Evolutionary conservation across 2,113 vertebrate species (phyloP).

Genomic region (Thunnus thynnus): DNA sequence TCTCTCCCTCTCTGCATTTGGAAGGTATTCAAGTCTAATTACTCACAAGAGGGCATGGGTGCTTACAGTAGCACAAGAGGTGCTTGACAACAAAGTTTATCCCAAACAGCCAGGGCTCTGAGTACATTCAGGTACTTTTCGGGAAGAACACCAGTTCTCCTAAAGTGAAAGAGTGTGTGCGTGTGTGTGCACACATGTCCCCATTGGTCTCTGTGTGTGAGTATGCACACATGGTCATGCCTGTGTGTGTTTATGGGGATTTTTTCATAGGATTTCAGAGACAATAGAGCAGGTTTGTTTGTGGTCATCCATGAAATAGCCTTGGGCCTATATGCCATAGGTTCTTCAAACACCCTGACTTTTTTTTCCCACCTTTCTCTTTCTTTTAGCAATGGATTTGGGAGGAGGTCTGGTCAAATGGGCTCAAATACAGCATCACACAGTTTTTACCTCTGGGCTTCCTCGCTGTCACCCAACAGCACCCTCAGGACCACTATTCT

Average conservation of each 20-base stretch:
- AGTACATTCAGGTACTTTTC: constrained; percentile 52
- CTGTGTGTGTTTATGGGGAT: constrained; percentile 13
- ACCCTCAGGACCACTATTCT: constrained; percentile 87
- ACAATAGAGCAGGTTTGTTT: constrained; percentile 48
- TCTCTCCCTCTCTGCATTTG: constrained; percentile 56
- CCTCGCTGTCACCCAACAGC: constrained; percentile 89
- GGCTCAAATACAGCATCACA: constrained; percentile 81
- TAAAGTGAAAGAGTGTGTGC: constrained; percentile 14
- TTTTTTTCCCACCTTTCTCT: constrained; percentile 34
- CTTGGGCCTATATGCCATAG: constrained; percentile 58
- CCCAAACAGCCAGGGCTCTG: constrained; percentile 57
- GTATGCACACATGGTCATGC: not conserved
- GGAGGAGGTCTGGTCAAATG: constrained; percentile 63
- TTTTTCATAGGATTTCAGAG: constrained; percentile 26
- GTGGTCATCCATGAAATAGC: constrained; percentile 59
- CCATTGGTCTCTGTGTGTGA: not conserved
- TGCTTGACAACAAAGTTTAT: constrained; percentile 78
- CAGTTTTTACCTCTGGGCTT: constrained; percentile 89
- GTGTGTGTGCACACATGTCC: constrained; percentile 7
- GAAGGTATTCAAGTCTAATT: constrained; percentile 79
- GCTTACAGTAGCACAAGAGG: constrained; percentile 75
- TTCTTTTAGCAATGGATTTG: constrained; percentile 41
- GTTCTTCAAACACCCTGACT: constrained; percentile 60
- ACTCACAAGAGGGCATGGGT: constrained; percentile 78
- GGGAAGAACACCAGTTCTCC: constrained; percentile 13